Conservation (phyloP, 1,140 invertebrate species). For the Tetraneura akinire region DNA sequence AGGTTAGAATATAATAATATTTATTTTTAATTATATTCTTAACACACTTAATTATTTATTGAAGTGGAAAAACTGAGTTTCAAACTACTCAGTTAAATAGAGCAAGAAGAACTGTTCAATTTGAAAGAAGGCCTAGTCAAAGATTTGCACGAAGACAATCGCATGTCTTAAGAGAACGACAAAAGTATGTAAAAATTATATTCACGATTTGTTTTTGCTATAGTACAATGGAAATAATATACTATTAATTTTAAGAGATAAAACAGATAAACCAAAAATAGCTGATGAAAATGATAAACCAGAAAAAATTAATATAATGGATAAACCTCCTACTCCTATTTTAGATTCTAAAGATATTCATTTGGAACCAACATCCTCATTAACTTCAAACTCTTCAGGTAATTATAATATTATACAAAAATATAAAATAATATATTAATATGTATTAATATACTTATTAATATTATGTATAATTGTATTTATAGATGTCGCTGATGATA, state of each 20-base stretch:
- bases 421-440: neutral
- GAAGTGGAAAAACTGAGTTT: conserved; percentile 86
- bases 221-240: neutral
- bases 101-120: conserved; percentile 86
- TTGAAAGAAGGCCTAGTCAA: conserved; percentile 94
- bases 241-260: conserved; percentile 9
- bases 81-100: conserved; percentile 89
- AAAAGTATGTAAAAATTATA: conserved; percentile 51
- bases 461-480: neutral
- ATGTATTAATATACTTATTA: neutral
- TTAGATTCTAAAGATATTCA: conserved; percentile 45
- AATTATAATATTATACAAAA: neutral
- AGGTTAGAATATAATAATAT: conserved; percentile 62
- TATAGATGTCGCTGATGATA: conserved; percentile 60
- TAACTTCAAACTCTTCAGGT: conserved; percentile 35
- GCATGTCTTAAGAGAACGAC: conserved; percentile 76
- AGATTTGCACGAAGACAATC: conserved; percentile 88
- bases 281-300: conserved; percentile 18
- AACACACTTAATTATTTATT: conserved; percentile 52
- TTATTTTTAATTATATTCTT: neutral
- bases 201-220: too few relatives aligned
- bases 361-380: conserved; percentile 42
- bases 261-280: conserved; percentile 22
- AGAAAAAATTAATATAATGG: conserved; percentile 46
- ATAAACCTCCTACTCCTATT: conserved; percentile 44